These are phyloP conservation scores for Ylistrum balloti DNA, from an alignment of 1,140 invertebrate genomes.

Conservation along the genomic window DNA sequence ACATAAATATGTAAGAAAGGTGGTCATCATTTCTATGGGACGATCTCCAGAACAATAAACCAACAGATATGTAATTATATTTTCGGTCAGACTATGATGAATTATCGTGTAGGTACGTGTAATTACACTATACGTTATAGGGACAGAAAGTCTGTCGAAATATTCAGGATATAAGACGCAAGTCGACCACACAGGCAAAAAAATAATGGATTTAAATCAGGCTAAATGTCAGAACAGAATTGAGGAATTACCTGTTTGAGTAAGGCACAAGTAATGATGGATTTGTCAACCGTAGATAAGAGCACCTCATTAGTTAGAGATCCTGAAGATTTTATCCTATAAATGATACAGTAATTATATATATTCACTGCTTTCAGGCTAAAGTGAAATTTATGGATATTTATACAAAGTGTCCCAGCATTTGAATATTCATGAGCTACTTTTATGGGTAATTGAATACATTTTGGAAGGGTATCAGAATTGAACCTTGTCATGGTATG, in stretches of 20 bases:
- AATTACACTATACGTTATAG: background rate
- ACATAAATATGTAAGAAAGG: background rate
- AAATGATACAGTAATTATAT: background rate
- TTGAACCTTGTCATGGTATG: background rate
- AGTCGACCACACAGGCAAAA: background rate
- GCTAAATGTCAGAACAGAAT: background rate
- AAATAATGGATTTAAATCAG: background rate
- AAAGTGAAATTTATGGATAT: slow-evolving; percentile 36
- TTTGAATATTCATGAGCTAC: slow-evolving; percentile 11
- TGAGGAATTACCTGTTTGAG: background rate
- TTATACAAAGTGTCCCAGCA: background rate
- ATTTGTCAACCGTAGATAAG: background rate
- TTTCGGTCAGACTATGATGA: background rate
- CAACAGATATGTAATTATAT: background rate
- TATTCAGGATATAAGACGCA: background rate
- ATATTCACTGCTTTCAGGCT: background rate
- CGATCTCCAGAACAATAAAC: background rate
- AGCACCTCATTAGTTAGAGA: background rate
- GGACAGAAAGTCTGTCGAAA: background rate
- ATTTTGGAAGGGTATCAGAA: background rate
- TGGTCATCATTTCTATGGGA: background rate
- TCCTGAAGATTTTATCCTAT: background rate
- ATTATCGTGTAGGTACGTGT: background rate
- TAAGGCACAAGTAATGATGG: background rate
- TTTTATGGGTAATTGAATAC: background rate